Evolutionary conservation across 1,140 invertebrate genomes (phyloP), one percentile per base, ranked within the genome.

Genomic region (Nephila pilipes): DNA sequence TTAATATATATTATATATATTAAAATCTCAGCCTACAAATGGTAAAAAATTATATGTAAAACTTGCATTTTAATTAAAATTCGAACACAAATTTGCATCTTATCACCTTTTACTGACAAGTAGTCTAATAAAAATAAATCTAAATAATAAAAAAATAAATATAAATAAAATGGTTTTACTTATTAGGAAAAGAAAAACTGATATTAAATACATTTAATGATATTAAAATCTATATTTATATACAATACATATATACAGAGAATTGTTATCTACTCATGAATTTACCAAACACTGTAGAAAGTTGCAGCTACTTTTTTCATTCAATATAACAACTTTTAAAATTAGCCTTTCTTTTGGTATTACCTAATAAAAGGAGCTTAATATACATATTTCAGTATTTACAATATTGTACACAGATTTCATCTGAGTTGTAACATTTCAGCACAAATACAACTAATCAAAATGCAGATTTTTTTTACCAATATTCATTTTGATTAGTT

Each of bases 191-290:
- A 18, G 69, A 22, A 60, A 60, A 60, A 60, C 22, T 60, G 58
- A 16, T 16, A 60, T 22, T 60, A 60, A 75, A 75, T 36, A 18
- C 29, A 36, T 32, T 75, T 29, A 32, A 75, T 69, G 63, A 69
- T 75, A 75, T 75, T 75, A 75, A 75, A 75, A 75, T 75, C 69
- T 75, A 75, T 75, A 32, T 75, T 75, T 75, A 75, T 75, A 75
- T 75, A 75, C 69, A 75, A 32, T 75, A 75, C 18, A 75, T 75
- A 75, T 75, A 75, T 75, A 75, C 18, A 75, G 2, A 75, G 58
- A 60, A 0, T 75, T 75, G 0, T 36, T 32, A 36, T 20, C 32
- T 75, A 75, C 29, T 75, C 10, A 65, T 75, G 25, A 75, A 18
- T 75, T 75, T 32, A 75, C 29, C 69, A 75, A 36, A 75, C 69